Percentiles rank a stretch among this genome's conserved stretches.
phyloP scores from a whole-genome alignment of 2,113 vertebrate genomes.

The Xiphophorus couchianus region DNA sequence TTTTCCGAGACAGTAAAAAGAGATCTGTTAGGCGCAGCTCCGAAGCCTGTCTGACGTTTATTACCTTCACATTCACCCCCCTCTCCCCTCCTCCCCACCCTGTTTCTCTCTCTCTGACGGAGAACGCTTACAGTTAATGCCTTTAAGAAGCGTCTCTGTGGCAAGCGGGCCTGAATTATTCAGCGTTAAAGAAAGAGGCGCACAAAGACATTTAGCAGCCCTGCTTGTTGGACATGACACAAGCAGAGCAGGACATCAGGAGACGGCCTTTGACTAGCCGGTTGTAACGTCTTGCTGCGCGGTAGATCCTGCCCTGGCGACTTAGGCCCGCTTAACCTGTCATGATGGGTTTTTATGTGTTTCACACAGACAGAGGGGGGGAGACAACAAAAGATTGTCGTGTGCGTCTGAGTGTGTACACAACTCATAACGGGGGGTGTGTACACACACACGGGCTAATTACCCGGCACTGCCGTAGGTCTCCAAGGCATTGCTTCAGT shows the following conservation, averaged over 20 bases:
- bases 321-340: slow-evolving; percentile 20
- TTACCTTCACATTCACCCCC: slow-evolving; percentile 73
- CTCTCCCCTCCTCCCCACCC: slow-evolving; percentile 21
- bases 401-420: slow-evolving; percentile 28
- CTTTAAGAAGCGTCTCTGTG: slow-evolving; percentile 76
- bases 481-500: slow-evolving; percentile 76
- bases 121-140: slow-evolving; percentile 76
- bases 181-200: slow-evolving; percentile 76
- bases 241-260: slow-evolving; percentile 46
- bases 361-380: slow-evolving; percentile 18
- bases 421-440: slow-evolving; percentile 28
- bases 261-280: slow-evolving; percentile 18
- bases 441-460: slow-evolving; percentile 82
- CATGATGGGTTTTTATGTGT: slow-evolving; percentile 36
- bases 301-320: not conserved
- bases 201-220: slow-evolving; percentile 74
- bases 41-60: slow-evolving; percentile 80
- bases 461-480: slow-evolving; percentile 76
- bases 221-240: slow-evolving; percentile 82
- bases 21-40: slow-evolving; percentile 83
- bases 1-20: slow-evolving; percentile 76
- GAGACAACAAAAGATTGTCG: slow-evolving; percentile 72
- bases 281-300: slow-evolving; percentile 9
- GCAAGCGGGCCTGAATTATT: slow-evolving; percentile 84
- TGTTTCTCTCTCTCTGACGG: slow-evolving; percentile 59